These are phyloP conservation scores for Eunapius fragilis DNA, from an alignment of 37 sponge, comb jelly and placozoan genomes.

Conservation along the genomic window DNA sequence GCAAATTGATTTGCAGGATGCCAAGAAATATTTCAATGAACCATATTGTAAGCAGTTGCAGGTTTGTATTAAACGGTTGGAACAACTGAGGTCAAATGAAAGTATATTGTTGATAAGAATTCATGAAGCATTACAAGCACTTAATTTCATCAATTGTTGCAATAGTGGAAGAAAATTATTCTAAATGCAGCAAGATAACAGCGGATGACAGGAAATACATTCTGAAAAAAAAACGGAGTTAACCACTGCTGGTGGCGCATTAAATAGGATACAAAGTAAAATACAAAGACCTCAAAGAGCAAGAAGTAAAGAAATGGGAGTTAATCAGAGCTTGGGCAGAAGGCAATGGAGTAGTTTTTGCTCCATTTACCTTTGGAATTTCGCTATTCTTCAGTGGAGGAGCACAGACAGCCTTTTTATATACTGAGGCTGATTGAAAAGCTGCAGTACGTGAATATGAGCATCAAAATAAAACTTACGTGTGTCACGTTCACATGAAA, in stretches of 20 bases:
- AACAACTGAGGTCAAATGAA: too few species aligned
- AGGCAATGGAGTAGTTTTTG: neutral
- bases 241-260: neutral
- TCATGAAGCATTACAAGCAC: too few species aligned
- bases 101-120: too few species aligned
- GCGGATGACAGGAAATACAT: neutral
- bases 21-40: too few species aligned
- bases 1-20: too few species aligned
- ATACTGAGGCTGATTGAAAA: neutral
- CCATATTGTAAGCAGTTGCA: too few species aligned
- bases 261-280: neutral
- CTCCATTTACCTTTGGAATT: neutral
- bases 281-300: neutral
- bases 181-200: neutral
- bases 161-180: neutral
- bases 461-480: neutral
- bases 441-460: neutral
- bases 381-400: neutral
- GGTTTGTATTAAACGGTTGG: too few species aligned
- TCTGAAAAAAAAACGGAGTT: neutral
- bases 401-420: neutral
- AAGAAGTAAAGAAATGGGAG: neutral
- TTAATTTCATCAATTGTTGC: neutral
- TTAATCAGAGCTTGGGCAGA: neutral
- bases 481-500: too few species aligned